Base-by-base conservation (phyloP, 2,888 invertebrate species). In the Tetanocera ferruginea region DNA sequence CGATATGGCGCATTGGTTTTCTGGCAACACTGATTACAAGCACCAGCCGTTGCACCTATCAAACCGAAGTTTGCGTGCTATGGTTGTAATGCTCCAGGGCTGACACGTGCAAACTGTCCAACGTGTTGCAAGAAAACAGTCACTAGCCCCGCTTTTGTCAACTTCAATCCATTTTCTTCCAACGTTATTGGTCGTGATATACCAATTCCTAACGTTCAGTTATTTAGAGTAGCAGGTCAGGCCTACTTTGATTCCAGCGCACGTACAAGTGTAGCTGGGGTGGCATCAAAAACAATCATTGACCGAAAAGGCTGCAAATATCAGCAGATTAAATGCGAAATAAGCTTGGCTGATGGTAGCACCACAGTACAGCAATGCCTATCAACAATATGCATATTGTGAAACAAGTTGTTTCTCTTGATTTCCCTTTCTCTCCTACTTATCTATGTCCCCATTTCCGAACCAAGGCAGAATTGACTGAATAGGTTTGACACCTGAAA, bases 211-310 rank as follows among this genome's bases (percentile, higher is more conserved):
- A 67, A 79, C 57, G 57, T 81, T 43, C 71, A 66, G 25, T 31
- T 25, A 19, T 23, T 6, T 5, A 78, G 78, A 1, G 69, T 80
- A 49, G 76, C 71, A 6, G 78, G 80, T 2, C 72, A 79, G 34
- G 79, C 80, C 0, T 81, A 78, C 28, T 67, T 82, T 19, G 80
- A 80, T 62, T 77, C 80, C 9, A 80, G 79, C n/a, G 82, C 79
- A 2, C 57, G 79, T 64, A 79, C 80, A 31, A 81, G 79, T 37
- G 62, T 82, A 51, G 80, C 79, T 71, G 79, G 82, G 1, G 66
- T 66, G 19, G 55, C 70, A 28, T 49, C 79, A 51, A 78, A 76
- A 34, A 64, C 75, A 72, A 72, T 79, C 28, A 19, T 81, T 11
- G n/a, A 62, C 19, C 37, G 69, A 8, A 72, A 74, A 23, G 49